Percentiles rank a stretch among this genome's conserved stretches.
phyloP scores from a whole-genome alignment of 2,113 vertebrate species.

The Dasypus novemcinctus region DNA sequence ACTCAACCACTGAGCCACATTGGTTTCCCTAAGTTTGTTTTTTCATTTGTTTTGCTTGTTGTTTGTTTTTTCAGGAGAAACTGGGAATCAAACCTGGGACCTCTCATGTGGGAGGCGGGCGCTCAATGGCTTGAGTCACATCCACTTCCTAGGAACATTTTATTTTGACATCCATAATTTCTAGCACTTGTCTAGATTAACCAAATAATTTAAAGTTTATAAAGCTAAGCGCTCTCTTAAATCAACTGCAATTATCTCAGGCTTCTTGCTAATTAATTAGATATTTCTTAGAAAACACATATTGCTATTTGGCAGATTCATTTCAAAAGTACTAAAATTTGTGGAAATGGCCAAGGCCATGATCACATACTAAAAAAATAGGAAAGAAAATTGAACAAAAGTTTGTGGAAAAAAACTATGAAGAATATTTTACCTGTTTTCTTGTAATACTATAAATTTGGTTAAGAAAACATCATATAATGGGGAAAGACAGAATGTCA shows the following conservation, averaged over 20 bases:
- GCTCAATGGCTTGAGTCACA: too few relatives aligned
- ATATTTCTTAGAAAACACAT: neutral
- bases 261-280: neutral
- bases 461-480: neutral
- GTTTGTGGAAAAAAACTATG: neutral
- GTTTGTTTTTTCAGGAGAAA: too few relatives aligned
- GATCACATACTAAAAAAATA: neutral
- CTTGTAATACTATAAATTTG: constrained; percentile 17
- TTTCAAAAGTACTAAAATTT: constrained; percentile 10
- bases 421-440: constrained; percentile 13
- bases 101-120: too few relatives aligned
- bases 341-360: neutral
- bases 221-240: neutral
- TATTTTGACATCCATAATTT: neutral
- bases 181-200: constrained; percentile 28
- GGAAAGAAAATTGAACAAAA: neutral
- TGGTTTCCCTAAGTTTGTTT: too few relatives aligned
- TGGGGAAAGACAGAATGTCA: neutral
- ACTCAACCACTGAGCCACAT: too few relatives aligned
- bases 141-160: neutral
- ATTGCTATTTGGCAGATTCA: neutral
- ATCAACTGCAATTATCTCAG: constrained; percentile 7
- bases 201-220: neutral
- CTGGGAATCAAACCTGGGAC: too few relatives aligned
- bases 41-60: too few relatives aligned